Evolutionary conservation across 2,888 invertebrate species (phyloP).

Genomic region (Saturnia japonica): DNA sequence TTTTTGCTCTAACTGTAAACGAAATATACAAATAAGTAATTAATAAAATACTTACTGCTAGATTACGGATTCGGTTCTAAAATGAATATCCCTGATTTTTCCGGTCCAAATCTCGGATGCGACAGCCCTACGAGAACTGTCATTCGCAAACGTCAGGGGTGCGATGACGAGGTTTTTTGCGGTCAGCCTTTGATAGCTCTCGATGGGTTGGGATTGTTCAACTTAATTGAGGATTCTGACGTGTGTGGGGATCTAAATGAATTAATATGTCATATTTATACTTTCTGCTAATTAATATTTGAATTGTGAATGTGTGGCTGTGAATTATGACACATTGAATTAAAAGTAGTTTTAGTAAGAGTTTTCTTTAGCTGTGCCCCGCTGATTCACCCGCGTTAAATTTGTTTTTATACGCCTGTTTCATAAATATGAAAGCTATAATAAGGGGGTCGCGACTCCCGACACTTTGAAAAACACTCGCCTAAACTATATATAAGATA

Average conservation of each 20-base stretch:
- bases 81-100: neutral
- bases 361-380: neutral
- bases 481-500: too few species aligned
- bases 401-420: too few species aligned
- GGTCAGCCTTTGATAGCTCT: constrained; percentile 37
- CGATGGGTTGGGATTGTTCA: constrained; percentile 32
- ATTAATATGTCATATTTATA: constrained; percentile 12
- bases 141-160: constrained; percentile 30
- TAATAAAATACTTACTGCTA: too few species aligned
- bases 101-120: constrained; percentile 7
- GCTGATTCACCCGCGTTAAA: too few species aligned
- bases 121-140: constrained; percentile 29
- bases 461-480: too few species aligned
- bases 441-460: too few species aligned
- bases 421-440: too few species aligned
- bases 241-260: constrained; percentile 8
- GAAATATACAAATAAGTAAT: too few species aligned
- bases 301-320: neutral
- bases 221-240: constrained; percentile 30
- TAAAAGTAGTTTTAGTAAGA: neutral
- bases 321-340: neutral
- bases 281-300: neutral
- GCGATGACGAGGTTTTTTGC: constrained; percentile 24
- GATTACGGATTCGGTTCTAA: neutral
- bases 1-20: too few species aligned